Evolutionary conservation across 1,140 invertebrate species (phyloP).

Genomic region (Zophobas morio): DNA sequence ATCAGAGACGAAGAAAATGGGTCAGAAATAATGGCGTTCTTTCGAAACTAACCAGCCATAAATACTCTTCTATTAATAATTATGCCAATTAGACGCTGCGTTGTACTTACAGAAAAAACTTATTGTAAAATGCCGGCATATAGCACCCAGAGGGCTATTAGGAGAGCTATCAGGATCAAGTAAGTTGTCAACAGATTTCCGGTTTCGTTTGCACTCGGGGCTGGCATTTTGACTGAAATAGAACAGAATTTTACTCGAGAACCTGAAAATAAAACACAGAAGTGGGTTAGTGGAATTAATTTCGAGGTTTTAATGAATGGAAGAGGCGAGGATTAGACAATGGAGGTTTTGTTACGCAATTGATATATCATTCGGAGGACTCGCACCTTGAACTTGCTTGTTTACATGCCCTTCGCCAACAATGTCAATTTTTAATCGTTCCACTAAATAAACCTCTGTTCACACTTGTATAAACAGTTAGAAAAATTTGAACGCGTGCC

Average conservation of each 20-base stretch:
- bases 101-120: neutral
- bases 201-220: constrained; percentile 40
- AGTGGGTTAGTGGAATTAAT: too few relatives aligned
- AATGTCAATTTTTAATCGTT: constrained; percentile 4
- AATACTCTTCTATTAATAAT: neutral
- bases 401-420: constrained; percentile 13
- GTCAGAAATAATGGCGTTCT: constrained; percentile 8
- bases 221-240: constrained; percentile 53
- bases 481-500: constrained; percentile 38
- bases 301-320: neutral
- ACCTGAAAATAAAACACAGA: too few relatives aligned
- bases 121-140: constrained; percentile 51
- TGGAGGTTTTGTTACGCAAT: constrained; percentile 12
- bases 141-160: constrained; percentile 55
- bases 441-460: constrained; percentile 24
- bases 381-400: constrained; percentile 10
- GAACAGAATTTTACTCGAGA: neutral
- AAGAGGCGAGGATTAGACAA: constrained; percentile 15
- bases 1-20: constrained; percentile 8
- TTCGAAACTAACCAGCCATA: neutral
- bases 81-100: neutral
- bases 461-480: neutral
- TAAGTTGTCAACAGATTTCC: constrained; percentile 52
- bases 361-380: constrained; percentile 23
- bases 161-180: constrained; percentile 50